Conservation (phyloP, 2,797 vertebrate genomes). For the Hypotaenidia philippensis region DNA sequence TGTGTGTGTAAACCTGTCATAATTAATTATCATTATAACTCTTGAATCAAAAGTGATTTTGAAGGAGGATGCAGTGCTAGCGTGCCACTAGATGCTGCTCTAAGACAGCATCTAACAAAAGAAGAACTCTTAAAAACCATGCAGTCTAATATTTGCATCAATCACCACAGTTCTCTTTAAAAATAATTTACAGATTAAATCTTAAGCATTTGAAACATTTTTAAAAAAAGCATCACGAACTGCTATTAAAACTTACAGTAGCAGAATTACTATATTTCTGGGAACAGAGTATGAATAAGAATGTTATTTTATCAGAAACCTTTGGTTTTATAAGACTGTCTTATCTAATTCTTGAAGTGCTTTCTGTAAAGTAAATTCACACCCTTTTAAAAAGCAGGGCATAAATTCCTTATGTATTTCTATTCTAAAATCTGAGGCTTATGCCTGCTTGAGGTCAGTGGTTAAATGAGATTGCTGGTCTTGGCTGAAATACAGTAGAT, state of each 20-base stretch:
- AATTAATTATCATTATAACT: background rate
- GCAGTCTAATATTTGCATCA: conserved; percentile 50
- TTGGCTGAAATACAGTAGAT: conserved; percentile 16
- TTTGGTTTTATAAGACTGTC: background rate
- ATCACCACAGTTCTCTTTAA: conserved; percentile 45
- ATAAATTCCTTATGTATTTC: background rate
- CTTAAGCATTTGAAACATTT: conserved; percentile 65
- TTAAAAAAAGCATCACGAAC: conserved; percentile 11
- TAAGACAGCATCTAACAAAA: conserved; percentile 74
- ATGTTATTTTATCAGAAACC: background rate
- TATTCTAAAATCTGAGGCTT: background rate
- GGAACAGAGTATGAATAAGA: background rate
- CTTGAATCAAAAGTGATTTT: background rate
- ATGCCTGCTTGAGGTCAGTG: background rate
- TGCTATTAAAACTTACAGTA: conserved; percentile 54
- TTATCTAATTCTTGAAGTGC: conserved; percentile 15
- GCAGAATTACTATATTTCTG: background rate
- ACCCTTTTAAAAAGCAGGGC: background rate
- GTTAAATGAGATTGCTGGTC: conserved; percentile 41
- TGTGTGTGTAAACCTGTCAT: background rate
- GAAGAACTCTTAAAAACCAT: background rate
- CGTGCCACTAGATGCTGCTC: conserved; percentile 82
- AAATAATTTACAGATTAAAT: conserved; percentile 72
- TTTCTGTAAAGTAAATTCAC: conserved; percentile 23
- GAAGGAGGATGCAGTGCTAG: background rate